phyloP scores from a whole-genome alignment of 2,797 vertebrate species.

The Philypnodon macrostomus region DNA sequence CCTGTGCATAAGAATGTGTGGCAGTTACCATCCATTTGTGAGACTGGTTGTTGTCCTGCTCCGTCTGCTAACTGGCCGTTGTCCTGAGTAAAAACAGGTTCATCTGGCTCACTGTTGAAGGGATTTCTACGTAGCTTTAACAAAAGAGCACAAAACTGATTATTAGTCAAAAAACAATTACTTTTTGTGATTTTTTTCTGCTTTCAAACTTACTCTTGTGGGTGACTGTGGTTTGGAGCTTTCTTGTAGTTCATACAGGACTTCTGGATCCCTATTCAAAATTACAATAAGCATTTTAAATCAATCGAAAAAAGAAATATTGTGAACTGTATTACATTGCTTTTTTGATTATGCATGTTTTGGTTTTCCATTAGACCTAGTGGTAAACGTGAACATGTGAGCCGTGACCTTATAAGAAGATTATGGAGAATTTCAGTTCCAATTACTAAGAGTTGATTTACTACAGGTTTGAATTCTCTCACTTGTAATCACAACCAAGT shows the following conservation, averaged over 20 bases:
- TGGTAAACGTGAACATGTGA: slow-evolving; percentile 66
- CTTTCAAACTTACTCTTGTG: slow-evolving; percentile 71
- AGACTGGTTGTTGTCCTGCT: slow-evolving; percentile 40
- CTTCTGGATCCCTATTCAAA: slow-evolving; percentile 39
- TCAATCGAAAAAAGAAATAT: too few species aligned
- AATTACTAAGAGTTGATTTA: slow-evolving; percentile 30
- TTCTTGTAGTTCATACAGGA: slow-evolving; percentile 43
- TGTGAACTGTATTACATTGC: too few species aligned
- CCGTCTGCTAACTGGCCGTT: slow-evolving; percentile 38
- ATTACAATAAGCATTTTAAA: slow-evolving; percentile 1
- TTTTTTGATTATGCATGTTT: too few species aligned
- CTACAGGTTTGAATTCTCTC: slow-evolving; percentile 9
- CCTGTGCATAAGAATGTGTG: background rate
- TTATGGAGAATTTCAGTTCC: slow-evolving; percentile 45
- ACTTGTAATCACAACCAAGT: slow-evolving; percentile 26
- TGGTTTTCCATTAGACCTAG: slow-evolving; percentile 22
- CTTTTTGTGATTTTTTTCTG: background rate
- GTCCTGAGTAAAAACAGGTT: slow-evolving; percentile 33
- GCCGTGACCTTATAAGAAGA: slow-evolving; percentile 57
- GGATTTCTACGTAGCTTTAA: slow-evolving; percentile 86
- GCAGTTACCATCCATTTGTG: slow-evolving; percentile 50
- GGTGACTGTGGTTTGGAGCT: slow-evolving; percentile 47
- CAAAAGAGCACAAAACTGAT: slow-evolving; percentile 19
- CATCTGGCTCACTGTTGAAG: slow-evolving; percentile 74
- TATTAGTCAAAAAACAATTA: background rate